Conservation (phyloP, 2,113 vertebrate genomes). For the Labrus mixtus region DNA sequence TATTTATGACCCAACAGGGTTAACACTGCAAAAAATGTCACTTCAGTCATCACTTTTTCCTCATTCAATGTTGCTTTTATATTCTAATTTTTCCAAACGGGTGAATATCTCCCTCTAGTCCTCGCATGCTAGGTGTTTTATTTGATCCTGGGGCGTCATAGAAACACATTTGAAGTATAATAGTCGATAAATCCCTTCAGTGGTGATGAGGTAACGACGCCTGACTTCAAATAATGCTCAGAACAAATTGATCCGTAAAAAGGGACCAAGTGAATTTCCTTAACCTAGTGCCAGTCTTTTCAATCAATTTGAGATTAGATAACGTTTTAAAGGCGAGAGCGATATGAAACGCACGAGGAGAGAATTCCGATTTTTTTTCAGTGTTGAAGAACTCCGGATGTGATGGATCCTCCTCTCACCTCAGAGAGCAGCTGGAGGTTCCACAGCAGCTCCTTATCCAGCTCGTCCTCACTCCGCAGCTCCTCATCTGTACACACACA, state of each 20-base stretch:
- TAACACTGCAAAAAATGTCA: slow-evolving; percentile 51
- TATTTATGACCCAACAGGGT: slow-evolving; percentile 61
- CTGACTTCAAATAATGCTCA: background rate
- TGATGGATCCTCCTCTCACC: slow-evolving; percentile 80
- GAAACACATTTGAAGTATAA: background rate
- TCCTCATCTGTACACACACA: slow-evolving; percentile 88
- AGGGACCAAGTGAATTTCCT: background rate
- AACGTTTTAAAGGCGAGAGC: background rate
- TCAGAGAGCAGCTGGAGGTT: slow-evolving; percentile 97
- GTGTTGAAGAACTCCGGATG: slow-evolving; percentile 12
- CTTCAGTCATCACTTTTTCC: slow-evolving; percentile 17
- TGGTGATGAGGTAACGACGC: background rate
- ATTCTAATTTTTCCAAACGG: background rate
- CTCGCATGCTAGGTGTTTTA: background rate
- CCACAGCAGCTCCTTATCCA: slow-evolving; percentile 98
- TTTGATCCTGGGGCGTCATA: background rate
- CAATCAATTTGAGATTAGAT: slow-evolving; percentile 18
- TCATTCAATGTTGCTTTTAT: slow-evolving; percentile 5
- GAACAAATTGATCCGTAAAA: slow-evolving; percentile 2
- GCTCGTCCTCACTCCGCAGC: slow-evolving; percentile 90
- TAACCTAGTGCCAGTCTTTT: background rate
- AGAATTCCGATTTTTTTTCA: slow-evolving; percentile 15
- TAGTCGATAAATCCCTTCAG: background rate
- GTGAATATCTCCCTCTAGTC: background rate
- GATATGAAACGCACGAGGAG: background rate